Percentiles rank a stretch among this genome's conserved stretches.
These are phyloP conservation scores for Tachystola acroxantha DNA, from an alignment of 2,888 invertebrate species.

Conservation along the genomic window DNA sequence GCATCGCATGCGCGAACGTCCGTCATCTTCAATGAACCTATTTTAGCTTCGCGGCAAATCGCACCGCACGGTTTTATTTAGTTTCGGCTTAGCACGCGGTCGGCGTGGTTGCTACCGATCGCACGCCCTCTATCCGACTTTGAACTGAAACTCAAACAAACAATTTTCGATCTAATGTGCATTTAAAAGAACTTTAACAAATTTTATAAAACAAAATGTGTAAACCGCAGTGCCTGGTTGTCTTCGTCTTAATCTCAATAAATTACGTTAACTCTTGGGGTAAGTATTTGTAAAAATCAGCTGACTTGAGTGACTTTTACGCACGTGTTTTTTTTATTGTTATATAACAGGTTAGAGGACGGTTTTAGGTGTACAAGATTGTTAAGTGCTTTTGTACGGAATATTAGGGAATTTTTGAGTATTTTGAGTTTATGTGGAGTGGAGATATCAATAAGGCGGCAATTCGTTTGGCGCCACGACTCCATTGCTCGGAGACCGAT, in stretches of 20 bases:
- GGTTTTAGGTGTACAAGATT: constrained; percentile 1
- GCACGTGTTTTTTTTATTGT: constrained; percentile 62
- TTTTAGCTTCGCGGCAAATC: constrained; percentile 4
- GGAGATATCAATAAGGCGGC: constrained; percentile 57
- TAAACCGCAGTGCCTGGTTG: constrained; percentile 48
- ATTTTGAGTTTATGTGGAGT: constrained; percentile 15
- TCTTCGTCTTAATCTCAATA: constrained; percentile 40
- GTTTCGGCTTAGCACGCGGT: constrained; percentile 55
- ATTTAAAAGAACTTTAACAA: constrained; percentile 40
- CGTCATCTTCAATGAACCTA: constrained; percentile 10
- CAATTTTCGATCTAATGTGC: constrained; percentile 49
- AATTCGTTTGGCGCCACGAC: constrained; percentile 68
- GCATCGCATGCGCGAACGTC: constrained; percentile 45
- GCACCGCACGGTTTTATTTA: constrained; percentile 28
- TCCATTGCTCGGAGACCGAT: constrained; percentile 64
- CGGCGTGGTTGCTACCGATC: constrained; percentile 41
- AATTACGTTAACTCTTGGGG: constrained; percentile 59
- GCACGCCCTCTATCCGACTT: constrained; percentile 47
- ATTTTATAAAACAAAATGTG: constrained; percentile 70
- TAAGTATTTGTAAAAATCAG: constrained; percentile 60
- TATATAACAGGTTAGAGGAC: constrained; percentile 47
- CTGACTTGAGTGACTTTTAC: constrained; percentile 43
- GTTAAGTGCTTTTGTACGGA: background rate
- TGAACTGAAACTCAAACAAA: constrained; percentile 55
- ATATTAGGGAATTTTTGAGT: constrained; percentile 3